These are phyloP conservation scores for Matsumyia berberina DNA, from an alignment of 2,888 invertebrate genomes.

Conservation along the genomic window DNA sequence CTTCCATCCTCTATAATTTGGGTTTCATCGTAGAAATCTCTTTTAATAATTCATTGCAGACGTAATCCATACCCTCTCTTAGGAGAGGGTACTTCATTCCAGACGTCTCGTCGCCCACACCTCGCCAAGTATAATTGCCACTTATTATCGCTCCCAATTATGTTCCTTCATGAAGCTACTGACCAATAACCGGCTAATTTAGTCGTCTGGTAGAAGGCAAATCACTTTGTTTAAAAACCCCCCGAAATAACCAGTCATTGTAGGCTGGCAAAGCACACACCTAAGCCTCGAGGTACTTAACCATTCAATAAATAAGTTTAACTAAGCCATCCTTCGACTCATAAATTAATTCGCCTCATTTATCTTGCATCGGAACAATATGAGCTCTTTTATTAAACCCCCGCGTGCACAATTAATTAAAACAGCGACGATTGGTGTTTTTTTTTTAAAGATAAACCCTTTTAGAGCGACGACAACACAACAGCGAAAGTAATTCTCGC, in stretches of 20 bases:
- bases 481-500: slow-evolving; percentile 6
- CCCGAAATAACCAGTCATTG: slow-evolving; percentile 16
- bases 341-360: slow-evolving; percentile 51
- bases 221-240: background rate
- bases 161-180: too few relatives aligned
- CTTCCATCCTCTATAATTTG: too few relatives aligned
- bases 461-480: background rate
- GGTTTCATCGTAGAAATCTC: too few relatives aligned
- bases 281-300: slow-evolving; percentile 38
- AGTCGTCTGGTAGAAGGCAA: too few relatives aligned
- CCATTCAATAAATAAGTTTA: slow-evolving; percentile 30
- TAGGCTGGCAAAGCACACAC: slow-evolving; percentile 6
- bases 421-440: slow-evolving; percentile 33
- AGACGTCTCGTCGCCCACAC: too few relatives aligned
- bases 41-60: too few relatives aligned
- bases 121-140: too few relatives aligned
- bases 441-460: slow-evolving; percentile 25
- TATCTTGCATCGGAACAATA: slow-evolving; percentile 50
- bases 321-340: slow-evolving; percentile 28
- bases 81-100: too few relatives aligned
- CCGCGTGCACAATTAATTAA: slow-evolving; percentile 26
- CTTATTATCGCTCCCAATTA: too few relatives aligned
- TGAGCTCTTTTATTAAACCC: slow-evolving; percentile 29
- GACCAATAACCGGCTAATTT: too few relatives aligned
- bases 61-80: too few relatives aligned